phyloP scores from a whole-genome alignment of 2,113 vertebrate species.

The Choloepus hoffmanni region DNA sequence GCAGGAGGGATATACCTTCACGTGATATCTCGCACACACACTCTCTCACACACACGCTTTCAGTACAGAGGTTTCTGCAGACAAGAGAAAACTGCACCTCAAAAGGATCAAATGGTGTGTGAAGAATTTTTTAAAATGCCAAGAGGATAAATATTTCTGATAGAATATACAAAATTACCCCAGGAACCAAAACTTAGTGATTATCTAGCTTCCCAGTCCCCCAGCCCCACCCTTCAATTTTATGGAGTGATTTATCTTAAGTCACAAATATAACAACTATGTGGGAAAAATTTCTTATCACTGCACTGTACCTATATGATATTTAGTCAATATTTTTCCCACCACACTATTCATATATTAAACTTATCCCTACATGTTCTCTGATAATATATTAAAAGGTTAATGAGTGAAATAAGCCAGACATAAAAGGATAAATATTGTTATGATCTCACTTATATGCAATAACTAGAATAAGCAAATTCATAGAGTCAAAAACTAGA shows the following conservation, averaged over 20 bases:
- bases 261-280: neutral
- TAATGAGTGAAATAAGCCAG: neutral
- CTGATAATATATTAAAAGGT: neutral
- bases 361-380: neutral
- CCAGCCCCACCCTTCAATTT: neutral
- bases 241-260: neutral
- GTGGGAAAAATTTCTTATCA: too few species aligned
- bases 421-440: too few species aligned
- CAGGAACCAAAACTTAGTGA: neutral
- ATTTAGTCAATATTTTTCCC: neutral
- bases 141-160: neutral
- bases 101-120: neutral
- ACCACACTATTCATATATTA: neutral
- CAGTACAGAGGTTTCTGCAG: neutral
- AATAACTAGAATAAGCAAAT: too few species aligned
- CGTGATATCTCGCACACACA: neutral
- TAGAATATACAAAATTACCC: neutral
- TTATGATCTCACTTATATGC: too few species aligned
- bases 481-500: too few species aligned
- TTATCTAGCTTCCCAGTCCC: neutral
- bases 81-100: neutral
- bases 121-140: neutral
- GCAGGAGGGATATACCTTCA: neutral
- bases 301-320: neutral
- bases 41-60: neutral